A percentile compares a stretch with the other conserved stretches of the same genome.
phyloP scores from a whole-genome alignment of 2,797 vertebrate genomes.

The Falco berigora region DNA sequence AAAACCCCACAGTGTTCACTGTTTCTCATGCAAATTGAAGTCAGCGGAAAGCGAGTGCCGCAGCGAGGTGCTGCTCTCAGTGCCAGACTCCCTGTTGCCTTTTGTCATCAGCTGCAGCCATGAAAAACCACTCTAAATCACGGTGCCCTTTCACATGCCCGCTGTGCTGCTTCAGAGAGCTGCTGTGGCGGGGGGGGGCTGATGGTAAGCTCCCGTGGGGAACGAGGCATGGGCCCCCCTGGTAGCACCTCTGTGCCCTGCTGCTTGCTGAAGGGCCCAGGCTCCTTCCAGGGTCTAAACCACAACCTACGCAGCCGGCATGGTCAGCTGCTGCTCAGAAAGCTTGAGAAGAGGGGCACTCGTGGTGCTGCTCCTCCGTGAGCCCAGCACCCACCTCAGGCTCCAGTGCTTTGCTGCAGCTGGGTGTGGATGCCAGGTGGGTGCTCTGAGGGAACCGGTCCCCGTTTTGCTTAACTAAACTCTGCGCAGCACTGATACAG shows the following conservation, averaged over 20 bases:
- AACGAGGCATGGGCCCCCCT: accelerated
- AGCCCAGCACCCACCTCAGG: not conserved
- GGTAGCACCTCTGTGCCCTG: not conserved
- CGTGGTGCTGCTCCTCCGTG: accelerated
- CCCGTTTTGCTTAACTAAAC: not conserved
- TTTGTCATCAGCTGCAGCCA: not conserved
- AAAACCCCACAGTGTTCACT: not conserved
- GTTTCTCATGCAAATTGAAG: not conserved
- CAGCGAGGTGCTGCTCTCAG: not conserved
- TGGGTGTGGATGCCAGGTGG: accelerated
- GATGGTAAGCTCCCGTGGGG: not conserved
- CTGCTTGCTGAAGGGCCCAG: not conserved
- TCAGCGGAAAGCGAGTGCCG: not conserved
- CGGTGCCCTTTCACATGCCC: not conserved
- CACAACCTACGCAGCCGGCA: not conserved
- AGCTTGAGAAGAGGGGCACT: not conserved
- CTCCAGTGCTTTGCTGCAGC: not conserved
- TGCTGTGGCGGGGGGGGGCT: not conserved
- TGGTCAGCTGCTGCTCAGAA: not conserved
- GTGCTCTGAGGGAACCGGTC: not conserved
- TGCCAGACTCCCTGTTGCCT: not conserved
- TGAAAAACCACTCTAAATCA: not conserved
- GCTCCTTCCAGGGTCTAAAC: not conserved
- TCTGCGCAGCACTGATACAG: not conserved
- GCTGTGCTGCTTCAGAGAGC: not conserved